A percentile compares a stretch with the other conserved stretches of the same genome.
phyloP scores from a whole-genome alignment of 2,888 invertebrate species.

The Cyrtodaria siliqua region DNA sequence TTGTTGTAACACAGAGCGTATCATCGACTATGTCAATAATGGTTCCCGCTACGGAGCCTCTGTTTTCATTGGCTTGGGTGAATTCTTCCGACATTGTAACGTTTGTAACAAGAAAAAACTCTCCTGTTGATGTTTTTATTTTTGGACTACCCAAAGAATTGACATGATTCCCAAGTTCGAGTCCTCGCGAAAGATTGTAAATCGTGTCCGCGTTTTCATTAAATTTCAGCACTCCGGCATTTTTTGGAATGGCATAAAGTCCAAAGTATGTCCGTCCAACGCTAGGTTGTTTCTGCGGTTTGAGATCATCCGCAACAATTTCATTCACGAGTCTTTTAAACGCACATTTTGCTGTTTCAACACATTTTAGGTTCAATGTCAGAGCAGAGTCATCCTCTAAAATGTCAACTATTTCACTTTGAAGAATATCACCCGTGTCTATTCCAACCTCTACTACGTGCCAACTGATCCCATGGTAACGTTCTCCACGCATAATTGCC shows the following conservation, averaged over 20 bases:
- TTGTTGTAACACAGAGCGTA: slow-evolving; percentile 62
- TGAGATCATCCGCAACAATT: slow-evolving; percentile 36
- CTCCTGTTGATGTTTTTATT: slow-evolving; percentile 54
- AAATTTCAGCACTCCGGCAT: slow-evolving; percentile 68
- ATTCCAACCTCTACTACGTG: slow-evolving; percentile 70
- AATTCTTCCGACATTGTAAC: slow-evolving; percentile 30
- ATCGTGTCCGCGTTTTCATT: slow-evolving; percentile 29
- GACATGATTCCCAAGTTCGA: slow-evolving; percentile 70
- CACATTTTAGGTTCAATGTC: slow-evolving; percentile 71
- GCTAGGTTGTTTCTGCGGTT: slow-evolving; percentile 39
- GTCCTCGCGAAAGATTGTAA: slow-evolving; percentile 65
- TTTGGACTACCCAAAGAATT: slow-evolving; percentile 73
- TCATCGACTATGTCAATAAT: slow-evolving; percentile 66
- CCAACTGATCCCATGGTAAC: slow-evolving; percentile 70
- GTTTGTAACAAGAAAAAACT: slow-evolving; percentile 68
- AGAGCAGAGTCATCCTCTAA: slow-evolving; percentile 65
- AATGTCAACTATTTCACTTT: slow-evolving; percentile 60
- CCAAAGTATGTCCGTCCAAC: slow-evolving; percentile 67
- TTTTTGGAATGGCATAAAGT: slow-evolving; percentile 65
- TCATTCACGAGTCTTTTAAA: slow-evolving; percentile 57
- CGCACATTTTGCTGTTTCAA: slow-evolving; percentile 60
- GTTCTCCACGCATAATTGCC: slow-evolving; percentile 72
- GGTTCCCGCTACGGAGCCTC: slow-evolving; percentile 36
- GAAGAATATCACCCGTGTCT: slow-evolving; percentile 73
- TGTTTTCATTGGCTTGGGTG: background rate